A percentile compares a stretch with the other conserved stretches of the same genome.
These are phyloP conservation scores for Polia nebulosa DNA, from an alignment of 2,888 invertebrate genomes.

Conservation along the genomic window DNA sequence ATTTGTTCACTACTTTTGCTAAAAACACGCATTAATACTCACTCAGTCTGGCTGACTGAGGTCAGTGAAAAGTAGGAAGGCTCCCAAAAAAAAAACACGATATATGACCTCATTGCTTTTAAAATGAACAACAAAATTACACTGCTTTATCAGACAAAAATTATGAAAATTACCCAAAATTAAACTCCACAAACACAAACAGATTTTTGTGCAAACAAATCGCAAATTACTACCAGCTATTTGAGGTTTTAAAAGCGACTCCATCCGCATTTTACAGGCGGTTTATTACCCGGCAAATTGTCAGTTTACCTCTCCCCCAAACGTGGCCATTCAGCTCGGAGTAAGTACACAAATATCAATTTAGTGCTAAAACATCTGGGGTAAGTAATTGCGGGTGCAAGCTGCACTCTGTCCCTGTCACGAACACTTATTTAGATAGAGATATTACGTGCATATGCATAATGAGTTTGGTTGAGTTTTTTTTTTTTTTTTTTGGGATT, in stretches of 20 bases:
- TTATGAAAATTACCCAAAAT: background rate
- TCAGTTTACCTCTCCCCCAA: constrained; percentile 33
- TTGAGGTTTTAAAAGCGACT: constrained; percentile 48
- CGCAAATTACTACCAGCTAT: constrained; percentile 48
- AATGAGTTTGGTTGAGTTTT: constrained; percentile 10
- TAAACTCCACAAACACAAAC: constrained; percentile 3
- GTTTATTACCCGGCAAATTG: constrained; percentile 59
- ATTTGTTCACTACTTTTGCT: constrained; percentile 33
- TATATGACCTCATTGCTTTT: too few species aligned
- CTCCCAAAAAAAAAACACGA: background rate
- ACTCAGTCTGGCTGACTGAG: background rate
- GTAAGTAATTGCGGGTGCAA: constrained; percentile 68
- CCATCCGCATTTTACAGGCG: constrained; percentile 32
- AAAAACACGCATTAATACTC: background rate
- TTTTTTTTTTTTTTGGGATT: background rate
- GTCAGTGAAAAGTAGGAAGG: background rate
- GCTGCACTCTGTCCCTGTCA: constrained; percentile 22
- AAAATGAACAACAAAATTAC: background rate
- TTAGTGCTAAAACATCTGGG: constrained; percentile 57
- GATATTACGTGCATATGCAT: constrained; percentile 28
- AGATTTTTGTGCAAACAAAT: constrained; percentile 37
- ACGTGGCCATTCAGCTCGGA: constrained; percentile 26
- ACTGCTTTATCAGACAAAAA: background rate
- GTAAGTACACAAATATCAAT: constrained; percentile 62
- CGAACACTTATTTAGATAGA: constrained; percentile 43